Percentiles rank a stretch among this genome's conserved stretches.
phyloP scores from a whole-genome alignment of 2,113 vertebrate genomes.

The Calonectris borealis region DNA sequence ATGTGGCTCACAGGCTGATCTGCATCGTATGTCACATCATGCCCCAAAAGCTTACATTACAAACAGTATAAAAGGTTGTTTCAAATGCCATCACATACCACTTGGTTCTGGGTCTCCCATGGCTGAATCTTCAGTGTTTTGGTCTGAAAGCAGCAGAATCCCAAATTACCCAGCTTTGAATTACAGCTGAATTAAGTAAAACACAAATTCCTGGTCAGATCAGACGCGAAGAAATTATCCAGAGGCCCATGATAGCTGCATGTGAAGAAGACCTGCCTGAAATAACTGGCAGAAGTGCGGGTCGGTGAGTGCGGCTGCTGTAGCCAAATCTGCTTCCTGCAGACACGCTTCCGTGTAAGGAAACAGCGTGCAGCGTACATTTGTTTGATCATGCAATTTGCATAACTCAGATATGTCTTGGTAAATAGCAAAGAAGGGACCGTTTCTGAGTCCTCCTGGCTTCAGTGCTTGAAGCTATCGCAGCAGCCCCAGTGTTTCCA shows the following conservation, averaged over 20 bases:
- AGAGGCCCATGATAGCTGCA: not conserved
- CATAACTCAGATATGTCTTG: not conserved
- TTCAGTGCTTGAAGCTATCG: accelerated
- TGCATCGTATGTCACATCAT: accelerated
- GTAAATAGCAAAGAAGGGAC: not conserved
- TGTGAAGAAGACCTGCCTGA: not conserved
- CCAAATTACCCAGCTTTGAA: not conserved
- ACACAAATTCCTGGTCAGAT: not conserved
- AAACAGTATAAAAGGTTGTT: too few species aligned
- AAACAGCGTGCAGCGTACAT: not conserved
- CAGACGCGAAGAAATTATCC: not conserved
- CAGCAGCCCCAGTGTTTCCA: not conserved
- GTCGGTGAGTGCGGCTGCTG: not conserved
- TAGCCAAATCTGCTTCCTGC: not conserved
- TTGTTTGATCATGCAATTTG: not conserved
- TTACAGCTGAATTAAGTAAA: not conserved
- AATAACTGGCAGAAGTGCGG: not conserved
- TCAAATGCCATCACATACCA: not conserved
- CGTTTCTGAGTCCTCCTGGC: too few species aligned
- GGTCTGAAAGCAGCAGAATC: not conserved
- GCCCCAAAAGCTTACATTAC: not conserved
- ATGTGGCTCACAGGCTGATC: not conserved
- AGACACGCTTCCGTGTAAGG: not conserved
- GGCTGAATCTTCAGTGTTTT: not conserved
- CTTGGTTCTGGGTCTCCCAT: not conserved